phyloP scores from a whole-genome alignment of 2,113 vertebrate genomes.

The Gobio gobio region DNA sequence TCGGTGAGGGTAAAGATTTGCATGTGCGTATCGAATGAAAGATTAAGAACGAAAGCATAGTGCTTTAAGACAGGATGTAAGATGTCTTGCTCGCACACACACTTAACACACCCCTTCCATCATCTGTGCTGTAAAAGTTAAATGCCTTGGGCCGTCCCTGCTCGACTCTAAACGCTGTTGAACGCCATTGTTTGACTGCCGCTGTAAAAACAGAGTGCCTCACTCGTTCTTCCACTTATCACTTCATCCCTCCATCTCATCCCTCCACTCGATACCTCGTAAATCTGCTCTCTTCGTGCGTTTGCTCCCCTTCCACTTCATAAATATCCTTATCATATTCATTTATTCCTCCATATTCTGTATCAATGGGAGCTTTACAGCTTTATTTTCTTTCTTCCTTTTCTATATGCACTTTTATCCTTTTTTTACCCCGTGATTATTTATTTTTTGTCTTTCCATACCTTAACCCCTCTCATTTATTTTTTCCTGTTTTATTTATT shows the following conservation, averaged over 20 bases:
- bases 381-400: not conserved
- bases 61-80: not conserved
- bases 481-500: conserved; percentile 25
- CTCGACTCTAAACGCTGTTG: conserved; percentile 15
- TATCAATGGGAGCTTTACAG: not conserved
- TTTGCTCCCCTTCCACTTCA: conserved; percentile 31
- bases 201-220: conserved; percentile 58
- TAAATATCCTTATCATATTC: conserved; percentile 40
- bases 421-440: not conserved
- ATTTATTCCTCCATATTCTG: conserved; percentile 17
- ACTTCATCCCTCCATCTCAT: conserved; percentile 38
- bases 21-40: conserved; percentile 3
- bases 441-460: not conserved
- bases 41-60: not conserved
- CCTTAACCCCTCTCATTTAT: conserved; percentile 15
- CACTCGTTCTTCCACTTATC: conserved; percentile 51
- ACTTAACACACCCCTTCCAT: conserved; percentile 29
- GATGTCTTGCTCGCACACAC: conserved; percentile 6
- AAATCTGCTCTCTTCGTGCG: conserved; percentile 35
- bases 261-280: conserved; percentile 21
- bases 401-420: not conserved
- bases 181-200: conserved; percentile 48
- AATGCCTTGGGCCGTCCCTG: conserved; percentile 20
- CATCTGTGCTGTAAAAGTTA: conserved; percentile 54
- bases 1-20: conserved; percentile 2